phyloP scores from a whole-genome alignment of 2,797 vertebrate genomes.

The Poecile montanus region DNA sequence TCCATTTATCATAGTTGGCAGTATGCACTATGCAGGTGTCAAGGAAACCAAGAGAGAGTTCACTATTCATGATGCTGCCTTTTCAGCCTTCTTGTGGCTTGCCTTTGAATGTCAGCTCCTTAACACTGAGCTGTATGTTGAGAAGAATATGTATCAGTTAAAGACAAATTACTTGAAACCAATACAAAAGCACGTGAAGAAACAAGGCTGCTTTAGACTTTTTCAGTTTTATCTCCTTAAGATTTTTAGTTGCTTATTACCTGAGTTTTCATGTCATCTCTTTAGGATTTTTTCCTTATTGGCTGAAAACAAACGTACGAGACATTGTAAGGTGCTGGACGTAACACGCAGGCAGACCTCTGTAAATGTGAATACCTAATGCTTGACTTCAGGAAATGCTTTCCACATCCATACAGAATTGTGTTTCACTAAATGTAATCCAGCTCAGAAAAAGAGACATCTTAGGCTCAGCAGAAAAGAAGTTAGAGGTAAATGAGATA shows the following conservation, averaged over 20 bases:
- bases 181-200: background rate
- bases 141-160: conserved; percentile 34
- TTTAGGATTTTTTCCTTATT: background rate
- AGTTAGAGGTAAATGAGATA: background rate
- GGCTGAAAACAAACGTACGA: background rate
- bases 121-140: background rate
- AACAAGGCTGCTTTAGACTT: background rate
- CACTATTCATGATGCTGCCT: conserved; percentile 64
- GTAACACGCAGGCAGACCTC: background rate
- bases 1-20: conserved; percentile 71
- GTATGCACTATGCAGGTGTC: conserved; percentile 57
- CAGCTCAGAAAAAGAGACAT: background rate
- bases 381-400: background rate
- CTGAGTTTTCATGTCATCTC: background rate
- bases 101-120: conserved; percentile 11
- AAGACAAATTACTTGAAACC: conserved; percentile 37
- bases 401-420: background rate
- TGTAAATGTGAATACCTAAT: background rate
- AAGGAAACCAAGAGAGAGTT: conserved; percentile 66
- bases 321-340: background rate
- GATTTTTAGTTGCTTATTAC: background rate
- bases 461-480: background rate
- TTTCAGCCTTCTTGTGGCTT: conserved; percentile 38
- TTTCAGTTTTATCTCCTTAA: background rate
- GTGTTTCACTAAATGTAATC: background rate